Conservation (phyloP, 2,888 invertebrate species). For the Patella pellucida region DNA sequence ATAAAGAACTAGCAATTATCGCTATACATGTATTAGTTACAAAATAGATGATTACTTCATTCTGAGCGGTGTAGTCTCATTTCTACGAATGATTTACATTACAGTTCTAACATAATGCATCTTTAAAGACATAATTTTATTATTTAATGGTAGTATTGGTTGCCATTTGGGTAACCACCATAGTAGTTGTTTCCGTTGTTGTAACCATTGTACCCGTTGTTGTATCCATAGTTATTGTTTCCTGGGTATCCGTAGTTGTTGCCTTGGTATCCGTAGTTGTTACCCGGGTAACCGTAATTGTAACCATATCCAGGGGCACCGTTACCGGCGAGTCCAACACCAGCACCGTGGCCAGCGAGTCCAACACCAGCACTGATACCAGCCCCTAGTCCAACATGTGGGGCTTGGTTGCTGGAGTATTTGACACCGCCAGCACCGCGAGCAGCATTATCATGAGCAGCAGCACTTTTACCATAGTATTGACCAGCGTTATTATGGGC, state of each 20-base stretch:
- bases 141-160: neutral
- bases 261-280: neutral
- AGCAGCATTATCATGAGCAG: neutral
- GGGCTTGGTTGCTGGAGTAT: neutral
- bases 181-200: neutral
- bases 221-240: neutral
- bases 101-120: too few relatives aligned
- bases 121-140: too few relatives aligned
- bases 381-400: neutral
- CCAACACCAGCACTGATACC: neutral
- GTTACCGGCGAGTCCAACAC: neutral
- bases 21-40: too few relatives aligned
- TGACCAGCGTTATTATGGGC: neutral
- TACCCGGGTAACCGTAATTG: neutral
- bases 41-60: too few relatives aligned
- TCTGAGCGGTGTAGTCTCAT: too few relatives aligned
- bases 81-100: too few relatives aligned
- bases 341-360: neutral
- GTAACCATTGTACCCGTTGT: slow-evolving; percentile 3
- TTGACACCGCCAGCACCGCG: neutral
- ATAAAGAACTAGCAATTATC: too few relatives aligned
- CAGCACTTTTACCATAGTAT: slow-evolving; percentile 4
- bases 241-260: slow-evolving; percentile 1
- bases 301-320: neutral
- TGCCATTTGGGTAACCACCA: neutral